These are phyloP conservation scores for Hylaeus anthracinus DNA, from an alignment of 1,140 invertebrate genomes.

Conservation along the genomic window DNA sequence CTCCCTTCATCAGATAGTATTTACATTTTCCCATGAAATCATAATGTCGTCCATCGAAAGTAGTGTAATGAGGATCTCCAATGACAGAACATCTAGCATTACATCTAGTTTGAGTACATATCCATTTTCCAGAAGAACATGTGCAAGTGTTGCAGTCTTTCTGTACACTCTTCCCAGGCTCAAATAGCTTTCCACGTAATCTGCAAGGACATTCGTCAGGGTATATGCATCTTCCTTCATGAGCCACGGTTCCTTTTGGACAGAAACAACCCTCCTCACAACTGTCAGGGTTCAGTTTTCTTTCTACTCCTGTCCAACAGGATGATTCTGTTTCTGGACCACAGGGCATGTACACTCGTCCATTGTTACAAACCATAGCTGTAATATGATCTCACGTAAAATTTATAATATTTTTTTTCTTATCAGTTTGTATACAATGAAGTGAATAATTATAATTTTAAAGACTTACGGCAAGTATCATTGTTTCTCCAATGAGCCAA, in stretches of 20 bases:
- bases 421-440: not conserved
- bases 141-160: slow-evolving; percentile 93
- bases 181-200: slow-evolving; percentile 88
- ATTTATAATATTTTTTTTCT: not conserved
- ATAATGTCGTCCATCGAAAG: slow-evolving; percentile 92
- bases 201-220: slow-evolving; percentile 89
- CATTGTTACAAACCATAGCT: slow-evolving; percentile 87
- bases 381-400: slow-evolving; percentile 53
- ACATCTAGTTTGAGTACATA: slow-evolving; percentile 88
- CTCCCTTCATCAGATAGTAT: slow-evolving; percentile 88
- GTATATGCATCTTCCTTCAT: slow-evolving; percentile 88
- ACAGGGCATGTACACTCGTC: slow-evolving; percentile 87
- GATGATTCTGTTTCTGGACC: slow-evolving; percentile 83
- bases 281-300: slow-evolving; percentile 68
- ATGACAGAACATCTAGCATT: slow-evolving; percentile 88
- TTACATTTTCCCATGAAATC: slow-evolving; percentile 95
- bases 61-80: slow-evolving; percentile 95
- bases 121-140: slow-evolving; percentile 88
- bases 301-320: slow-evolving; percentile 78
- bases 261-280: slow-evolving; percentile 95
- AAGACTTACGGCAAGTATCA: slow-evolving; percentile 88
- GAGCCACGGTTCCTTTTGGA: slow-evolving; percentile 86
- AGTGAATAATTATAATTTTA: not conserved
- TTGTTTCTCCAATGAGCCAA: slow-evolving; percentile 87
- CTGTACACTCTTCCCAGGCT: slow-evolving; percentile 86